Evolutionary conservation across 2,888 invertebrate species (phyloP), one percentile per base, ranked within the genome.

Genomic region (Apoda limacodes): DNA sequence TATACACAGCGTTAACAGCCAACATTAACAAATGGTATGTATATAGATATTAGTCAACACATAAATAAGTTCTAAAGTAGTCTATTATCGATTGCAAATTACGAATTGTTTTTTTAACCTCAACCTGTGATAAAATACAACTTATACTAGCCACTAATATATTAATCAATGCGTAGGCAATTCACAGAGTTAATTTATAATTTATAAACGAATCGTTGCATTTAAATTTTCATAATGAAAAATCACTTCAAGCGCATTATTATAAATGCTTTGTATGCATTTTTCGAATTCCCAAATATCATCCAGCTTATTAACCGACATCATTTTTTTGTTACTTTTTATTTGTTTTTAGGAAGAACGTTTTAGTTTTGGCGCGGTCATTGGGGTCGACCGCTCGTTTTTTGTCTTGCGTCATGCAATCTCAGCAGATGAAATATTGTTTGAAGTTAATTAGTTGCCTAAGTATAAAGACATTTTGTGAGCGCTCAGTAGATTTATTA

Each of bases 291-390:
- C 78, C 70, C 60, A 74, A 78, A 76, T 78, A 78, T 78, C 78
- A 78, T 78, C 74, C 74, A 74, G 74, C 76, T 80, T 76, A 80
- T 78, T 80, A 80, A 78, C 76, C 60, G 71, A 52, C 69, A 60
- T 69, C 67, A 71, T 74, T 80, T 76, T 75, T 78, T 78, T 69
- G 74, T 69, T 60, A 52, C 54, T 46, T 72, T 17, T 67, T 76
- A 72, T 63, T 75, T 78, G 72, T 72, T 71, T 76, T 76, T 72
- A 67, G 64, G 60, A 57, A 52, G 55, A 61, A 51, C 67, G 64
- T 72, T 76, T 76, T 66, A 68, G 69, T 76, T 76, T 80, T 80
- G 76, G 78, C 76, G 75, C 70, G 78, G 72, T 71, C 71, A 68
- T 67, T 64, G n/a, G n/a, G n/a, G n/a, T 64, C 61, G 64, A 66